These are phyloP conservation scores for Spinus pinus DNA, from an alignment of 2,797 vertebrate genomes.

Conservation along the genomic window DNA sequence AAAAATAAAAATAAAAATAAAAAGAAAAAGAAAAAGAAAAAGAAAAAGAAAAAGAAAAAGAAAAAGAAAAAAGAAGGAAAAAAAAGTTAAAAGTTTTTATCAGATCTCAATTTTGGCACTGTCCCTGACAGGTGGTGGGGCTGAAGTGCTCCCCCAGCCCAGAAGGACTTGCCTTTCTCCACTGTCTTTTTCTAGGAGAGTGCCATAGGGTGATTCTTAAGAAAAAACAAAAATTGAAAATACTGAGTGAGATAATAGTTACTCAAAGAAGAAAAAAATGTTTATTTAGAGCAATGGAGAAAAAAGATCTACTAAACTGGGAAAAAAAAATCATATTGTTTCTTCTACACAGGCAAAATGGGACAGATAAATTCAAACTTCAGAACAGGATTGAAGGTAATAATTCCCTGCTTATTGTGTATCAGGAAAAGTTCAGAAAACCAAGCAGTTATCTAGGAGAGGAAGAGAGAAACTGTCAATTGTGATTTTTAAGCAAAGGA, in stretches of 20 bases:
- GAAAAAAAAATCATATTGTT: not conserved
- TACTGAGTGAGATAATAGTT: not conserved
- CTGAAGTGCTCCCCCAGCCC: not conserved
- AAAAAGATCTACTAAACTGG: not conserved
- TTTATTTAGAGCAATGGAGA: not conserved
- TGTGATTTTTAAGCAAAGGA: not conserved
- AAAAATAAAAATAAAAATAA: too few relatives aligned
- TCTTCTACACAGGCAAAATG: not conserved
- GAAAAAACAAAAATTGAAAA: not conserved
- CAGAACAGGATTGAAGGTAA: not conserved
- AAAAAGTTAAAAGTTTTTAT: not conserved
- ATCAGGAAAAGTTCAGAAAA: not conserved
- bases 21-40: too few relatives aligned
- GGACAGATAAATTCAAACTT: not conserved
- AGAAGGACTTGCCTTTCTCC: not conserved
- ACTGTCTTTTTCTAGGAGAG: not conserved
- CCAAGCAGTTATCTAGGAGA: not conserved
- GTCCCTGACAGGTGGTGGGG: not conserved
- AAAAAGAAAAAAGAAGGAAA: rapidly evolving
- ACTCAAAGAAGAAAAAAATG: not conserved
- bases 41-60: too few relatives aligned
- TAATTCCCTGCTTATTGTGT: not conserved
- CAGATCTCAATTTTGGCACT: not conserved
- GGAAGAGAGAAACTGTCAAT: not conserved
- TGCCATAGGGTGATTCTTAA: not conserved